Evolutionary conservation across 2,888 invertebrate genomes (phyloP), one percentile per base, ranked within the genome.

Genomic region (Sceliomorpha sp.): DNA sequence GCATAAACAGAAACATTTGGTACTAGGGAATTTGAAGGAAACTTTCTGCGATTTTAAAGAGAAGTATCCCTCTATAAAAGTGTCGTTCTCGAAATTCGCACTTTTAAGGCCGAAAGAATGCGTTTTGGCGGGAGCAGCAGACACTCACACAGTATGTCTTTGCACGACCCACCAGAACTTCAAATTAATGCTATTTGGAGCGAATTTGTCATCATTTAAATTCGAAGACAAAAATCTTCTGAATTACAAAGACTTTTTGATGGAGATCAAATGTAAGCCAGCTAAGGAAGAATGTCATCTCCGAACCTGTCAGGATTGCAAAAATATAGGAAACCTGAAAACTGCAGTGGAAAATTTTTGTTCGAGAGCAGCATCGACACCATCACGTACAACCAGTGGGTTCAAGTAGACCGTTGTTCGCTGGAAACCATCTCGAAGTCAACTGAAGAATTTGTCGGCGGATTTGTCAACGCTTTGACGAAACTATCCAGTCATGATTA

Each of bases 311-410:
- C 32, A 32, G 32, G n/a, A n/a, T n/a, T n/a, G n/a, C n/a, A n/a
- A n/a, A n/a, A n/a, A n/a, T n/a, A n/a, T n/a, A n/a, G n/a, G n/a
- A n/a, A n/a, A n/a, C n/a, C n/a, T n/a, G n/a, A n/a, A n/a, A n/a
- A n/a, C n/a, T n/a, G n/a, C n/a, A n/a, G n/a, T n/a, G n/a, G n/a
- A n/a, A n/a, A n/a, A n/a, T n/a, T n/a, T n/a, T n/a, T n/a, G n/a
- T n/a, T n/a, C n/a, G n/a, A n/a, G n/a, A n/a, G n/a, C n/a, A n/a
- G n/a, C n/a, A n/a, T n/a, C n/a, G n/a, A n/a, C n/a, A n/a, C n/a
- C n/a, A n/a, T n/a, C n/a, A n/a, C n/a, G n/a, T n/a, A n/a, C n/a
- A 69, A 73, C 4, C 71, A 73, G 31, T 66, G 73, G 69, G 36
- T 48, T 17, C 39, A 58, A 13, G 50, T 53, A 1, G 56, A 73